Evolutionary conservation across 2,888 invertebrate species (phyloP).

Genomic region (Drosophila falleni): DNA sequence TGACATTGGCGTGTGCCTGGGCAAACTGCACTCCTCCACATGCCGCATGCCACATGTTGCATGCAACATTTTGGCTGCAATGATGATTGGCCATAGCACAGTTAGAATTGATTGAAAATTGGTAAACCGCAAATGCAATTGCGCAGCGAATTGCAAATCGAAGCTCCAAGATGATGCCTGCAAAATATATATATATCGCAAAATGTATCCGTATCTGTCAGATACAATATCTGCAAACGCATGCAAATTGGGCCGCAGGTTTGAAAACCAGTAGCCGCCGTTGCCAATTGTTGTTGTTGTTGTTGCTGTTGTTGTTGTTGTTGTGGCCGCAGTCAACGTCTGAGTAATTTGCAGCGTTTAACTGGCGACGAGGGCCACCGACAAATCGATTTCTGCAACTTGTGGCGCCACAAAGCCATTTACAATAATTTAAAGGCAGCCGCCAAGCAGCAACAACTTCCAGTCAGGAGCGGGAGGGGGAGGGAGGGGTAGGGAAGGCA

Average conservation of each 20-base stretch:
- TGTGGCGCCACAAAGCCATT: conserved; percentile 76
- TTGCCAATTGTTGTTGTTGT: conserved; percentile 8
- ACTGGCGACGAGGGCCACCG: conserved; percentile 74
- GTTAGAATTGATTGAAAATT: conserved; percentile 77
- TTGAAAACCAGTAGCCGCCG: conserved; percentile 75
- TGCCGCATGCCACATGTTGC: conserved; percentile 17
- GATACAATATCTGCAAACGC: conserved; percentile 50
- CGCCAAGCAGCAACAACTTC: conserved; percentile 21
- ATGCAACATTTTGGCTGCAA: conserved; percentile 25
- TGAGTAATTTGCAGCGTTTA: conserved; percentile 75
- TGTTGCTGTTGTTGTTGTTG: conserved; percentile 12
- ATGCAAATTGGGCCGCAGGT: conserved; percentile 71
- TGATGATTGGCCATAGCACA: conserved; percentile 61
- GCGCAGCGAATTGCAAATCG: conserved; percentile 75
- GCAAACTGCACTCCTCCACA: conserved; percentile 23
- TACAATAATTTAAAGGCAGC: conserved; percentile 69
- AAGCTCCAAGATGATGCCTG: conserved; percentile 25
- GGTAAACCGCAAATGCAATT: conserved; percentile 74
- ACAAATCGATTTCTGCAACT: conserved; percentile 75
- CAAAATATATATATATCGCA: conserved; percentile 15
- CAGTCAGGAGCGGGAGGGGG: neutral
- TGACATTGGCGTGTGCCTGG: conserved; percentile 76
- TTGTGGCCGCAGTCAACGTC: conserved; percentile 30
- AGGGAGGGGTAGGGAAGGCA: neutral
- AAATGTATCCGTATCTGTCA: conserved; percentile 11